Evolutionary conservation across 2,113 vertebrate species (phyloP).

Genomic region (Mohoua ochrocephala): DNA sequence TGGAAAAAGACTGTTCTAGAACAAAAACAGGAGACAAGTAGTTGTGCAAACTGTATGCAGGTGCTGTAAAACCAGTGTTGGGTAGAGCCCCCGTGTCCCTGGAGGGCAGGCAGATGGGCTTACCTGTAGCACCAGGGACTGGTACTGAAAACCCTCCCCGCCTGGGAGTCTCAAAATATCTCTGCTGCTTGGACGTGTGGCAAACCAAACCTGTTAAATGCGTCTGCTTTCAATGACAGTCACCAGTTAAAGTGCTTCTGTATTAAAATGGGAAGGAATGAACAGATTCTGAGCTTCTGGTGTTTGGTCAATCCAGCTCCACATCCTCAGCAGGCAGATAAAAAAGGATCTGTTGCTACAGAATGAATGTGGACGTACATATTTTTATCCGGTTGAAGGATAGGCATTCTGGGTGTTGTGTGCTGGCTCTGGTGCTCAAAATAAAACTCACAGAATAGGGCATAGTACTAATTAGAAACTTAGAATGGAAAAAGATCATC

Average conservation of each 20-base stretch:
- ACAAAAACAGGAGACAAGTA: not conserved
- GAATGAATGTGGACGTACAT: not conserved
- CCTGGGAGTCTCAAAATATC: not conserved
- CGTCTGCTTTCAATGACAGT: not conserved
- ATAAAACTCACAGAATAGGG: slow-evolving; percentile 56
- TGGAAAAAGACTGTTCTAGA: not conserved
- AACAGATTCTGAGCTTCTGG: not conserved
- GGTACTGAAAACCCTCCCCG: not conserved
- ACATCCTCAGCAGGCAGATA: not conserved
- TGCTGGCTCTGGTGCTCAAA: slow-evolving; percentile 51
- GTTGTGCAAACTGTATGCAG: not conserved
- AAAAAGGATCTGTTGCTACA: slow-evolving; percentile 33
- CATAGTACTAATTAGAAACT: slow-evolving; percentile 59
- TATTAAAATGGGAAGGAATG: not conserved
- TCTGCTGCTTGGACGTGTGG: not conserved
- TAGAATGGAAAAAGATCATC: slow-evolving; percentile 58
- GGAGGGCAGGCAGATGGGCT: not conserved
- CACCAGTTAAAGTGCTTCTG: not conserved
- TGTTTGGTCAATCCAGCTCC: not conserved
- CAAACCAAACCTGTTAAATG: not conserved
- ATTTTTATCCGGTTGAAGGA: slow-evolving; percentile 13
- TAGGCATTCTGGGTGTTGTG: slow-evolving; percentile 42
- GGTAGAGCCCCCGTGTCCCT: not conserved
- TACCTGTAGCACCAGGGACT: not conserved
- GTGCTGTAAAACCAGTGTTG: not conserved